These are phyloP conservation scores for Parazoanthus darwini DNA, from an alignment of 92 coral and sea anemone species.

Conservation along the genomic window DNA sequence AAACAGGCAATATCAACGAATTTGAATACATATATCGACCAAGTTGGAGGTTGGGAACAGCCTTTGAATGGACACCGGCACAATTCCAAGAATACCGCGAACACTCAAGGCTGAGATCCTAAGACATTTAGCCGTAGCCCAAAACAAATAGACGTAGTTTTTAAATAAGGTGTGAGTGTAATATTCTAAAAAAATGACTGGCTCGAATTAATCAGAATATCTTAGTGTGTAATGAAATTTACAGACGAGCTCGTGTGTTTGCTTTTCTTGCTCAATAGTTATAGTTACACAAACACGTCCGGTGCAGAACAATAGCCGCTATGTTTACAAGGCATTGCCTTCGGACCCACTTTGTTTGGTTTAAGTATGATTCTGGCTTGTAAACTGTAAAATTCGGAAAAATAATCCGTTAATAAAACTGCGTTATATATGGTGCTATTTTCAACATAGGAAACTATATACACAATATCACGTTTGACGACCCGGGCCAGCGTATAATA, in stretches of 20 bases:
- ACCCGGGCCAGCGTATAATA: neutral
- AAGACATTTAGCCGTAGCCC: neutral
- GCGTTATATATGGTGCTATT: neutral
- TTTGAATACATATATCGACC: no score
- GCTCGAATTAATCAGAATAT: neutral
- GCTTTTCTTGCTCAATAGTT: neutral
- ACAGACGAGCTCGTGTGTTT: neutral
- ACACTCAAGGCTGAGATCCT: neutral
- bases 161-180: no score
- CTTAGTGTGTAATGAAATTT: neutral
- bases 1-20: no score
- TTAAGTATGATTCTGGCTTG: neutral
- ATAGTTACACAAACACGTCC: neutral
- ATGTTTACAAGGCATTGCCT: neutral
- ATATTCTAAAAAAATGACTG: neutral
- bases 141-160: neutral
- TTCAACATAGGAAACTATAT: neutral
- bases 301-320: neutral
- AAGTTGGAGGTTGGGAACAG: no score
- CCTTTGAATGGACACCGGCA: no score
- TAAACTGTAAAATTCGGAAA: neutral
- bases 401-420: neutral
- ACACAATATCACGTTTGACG: neutral
- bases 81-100: no score
- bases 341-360: neutral